These are phyloP conservation scores for Chelonia mydas DNA, from an alignment of 2,797 vertebrate species.

Conservation along the genomic window DNA sequence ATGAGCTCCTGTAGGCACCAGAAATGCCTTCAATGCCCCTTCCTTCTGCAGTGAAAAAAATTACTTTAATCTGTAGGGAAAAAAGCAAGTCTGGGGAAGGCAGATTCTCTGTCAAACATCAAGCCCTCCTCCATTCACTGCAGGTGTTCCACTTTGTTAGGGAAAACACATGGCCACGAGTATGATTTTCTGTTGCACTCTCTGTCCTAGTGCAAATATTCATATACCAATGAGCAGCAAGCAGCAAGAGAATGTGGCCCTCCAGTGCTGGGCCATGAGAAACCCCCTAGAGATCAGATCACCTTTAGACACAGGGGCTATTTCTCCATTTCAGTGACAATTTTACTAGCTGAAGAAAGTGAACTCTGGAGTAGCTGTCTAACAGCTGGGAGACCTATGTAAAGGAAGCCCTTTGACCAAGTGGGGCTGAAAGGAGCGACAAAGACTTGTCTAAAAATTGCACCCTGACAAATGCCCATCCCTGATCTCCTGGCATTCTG, in stretches of 20 bases:
- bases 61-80: not conserved
- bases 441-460: not conserved
- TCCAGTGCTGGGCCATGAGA: not conserved
- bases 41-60: not conserved
- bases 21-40: not conserved
- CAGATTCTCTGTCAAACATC: not conserved
- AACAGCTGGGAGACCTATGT: not conserved
- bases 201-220: not conserved
- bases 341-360: not conserved
- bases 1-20: too few relatives aligned
- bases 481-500: not conserved
- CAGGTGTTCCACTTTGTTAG: not conserved
- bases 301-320: not conserved
- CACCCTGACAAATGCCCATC: not conserved
- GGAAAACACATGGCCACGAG: not conserved
- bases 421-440: accelerated
- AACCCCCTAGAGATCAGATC: not conserved
- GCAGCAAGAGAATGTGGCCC: not conserved
- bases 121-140: too few relatives aligned
- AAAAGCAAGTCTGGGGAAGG: not conserved
- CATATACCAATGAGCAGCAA: too few relatives aligned
- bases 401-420: not conserved
- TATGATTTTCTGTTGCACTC: not conserved
- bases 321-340: not conserved
- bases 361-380: not conserved